A percentile compares a stretch with the other conserved stretches of the same genome.
phyloP scores from a whole-genome alignment of 2,113 vertebrate genomes.

The Pseudonaja textilis region DNA sequence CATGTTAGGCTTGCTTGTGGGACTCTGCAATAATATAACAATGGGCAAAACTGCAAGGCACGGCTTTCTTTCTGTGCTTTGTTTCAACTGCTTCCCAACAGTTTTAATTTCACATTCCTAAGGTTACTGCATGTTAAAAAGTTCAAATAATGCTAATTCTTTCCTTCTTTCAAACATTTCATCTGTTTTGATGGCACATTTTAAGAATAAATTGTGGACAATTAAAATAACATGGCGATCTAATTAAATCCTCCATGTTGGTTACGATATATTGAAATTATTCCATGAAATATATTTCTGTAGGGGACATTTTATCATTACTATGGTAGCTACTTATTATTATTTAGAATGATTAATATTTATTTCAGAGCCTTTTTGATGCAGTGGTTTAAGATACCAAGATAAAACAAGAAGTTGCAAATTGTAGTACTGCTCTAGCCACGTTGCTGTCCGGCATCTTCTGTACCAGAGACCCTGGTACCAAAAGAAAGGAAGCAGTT shows the following conservation, averaged over 20 bases:
- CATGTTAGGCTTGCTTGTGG: conserved; percentile 76
- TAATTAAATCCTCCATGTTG: neutral
- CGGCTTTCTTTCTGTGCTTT: conserved; percentile 69
- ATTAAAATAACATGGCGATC: neutral
- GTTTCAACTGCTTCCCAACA: conserved; percentile 71
- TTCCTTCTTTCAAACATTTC: neutral
- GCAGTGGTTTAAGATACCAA: neutral
- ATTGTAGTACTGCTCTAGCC: neutral
- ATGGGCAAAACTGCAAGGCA: conserved; percentile 74
- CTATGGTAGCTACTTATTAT: neutral
- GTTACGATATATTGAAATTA: neutral
- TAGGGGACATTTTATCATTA: neutral
- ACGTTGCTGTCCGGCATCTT: neutral
- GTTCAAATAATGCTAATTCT: conserved; percentile 18
- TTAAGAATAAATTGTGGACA: neutral
- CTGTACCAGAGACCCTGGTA: neutral
- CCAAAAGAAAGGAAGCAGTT: neutral
- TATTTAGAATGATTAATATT: neutral
- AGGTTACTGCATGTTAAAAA: conserved; percentile 51
- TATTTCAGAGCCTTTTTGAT: neutral
- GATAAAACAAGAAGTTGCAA: neutral
- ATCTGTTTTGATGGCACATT: neutral
- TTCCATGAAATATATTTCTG: neutral
- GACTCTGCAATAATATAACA: conserved; percentile 88
- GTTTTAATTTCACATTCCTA: conserved; percentile 66